Base-by-base conservation (phyloP, 37 sponge, comb jelly and placozoan genomes). In the Spongilla lacustris region DNA sequence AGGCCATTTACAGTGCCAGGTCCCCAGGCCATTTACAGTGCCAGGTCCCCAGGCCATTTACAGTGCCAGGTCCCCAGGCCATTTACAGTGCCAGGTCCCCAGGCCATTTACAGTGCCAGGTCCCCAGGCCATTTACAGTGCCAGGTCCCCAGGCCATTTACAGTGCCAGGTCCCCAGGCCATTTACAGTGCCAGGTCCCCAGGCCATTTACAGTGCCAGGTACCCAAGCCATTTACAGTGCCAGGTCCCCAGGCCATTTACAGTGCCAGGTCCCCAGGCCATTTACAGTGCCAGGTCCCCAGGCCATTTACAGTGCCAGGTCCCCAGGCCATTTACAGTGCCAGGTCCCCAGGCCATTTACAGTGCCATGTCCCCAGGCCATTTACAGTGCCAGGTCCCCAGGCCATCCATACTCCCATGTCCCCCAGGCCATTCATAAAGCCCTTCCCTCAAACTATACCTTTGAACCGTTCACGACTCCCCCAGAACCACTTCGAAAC, bases 401-500 rank as follows among this genome's bases (percentile, higher is more conserved):
- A 58, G 41, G 6, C 41, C 41, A 41, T 6, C 6, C 6, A 41
- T 6, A 41, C 6, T 41, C 41, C 41, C 14, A 17, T 58, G 58
- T 17, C 12, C 58, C 58, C 58, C 58, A 6, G 1, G 21, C 14
- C 58, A 14, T 58, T 14, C 58, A 58, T 17, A 6, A 17, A 58
- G 19, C 58, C 21, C 58, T 17, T 17, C 58, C 21, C 21, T 1
- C 58, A 13, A 58, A 10, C 12, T 58, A 3, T 25, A 29, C 67
- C 49, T 5, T 34, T 41, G 19, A 19, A 76, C 74, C 70, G 68
- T 49, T 37, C 69, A 76, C 80, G 70, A 81, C 49, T 26, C 69
- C 83, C 32, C 83, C 89, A 24, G 89, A 89, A 12, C 78, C 84
- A 83, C 84, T 83, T 29, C 84, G 13, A 24, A 69, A 72, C 67